Evolutionary conservation across 1,140 invertebrate species (phyloP).

Genomic region (Bombus confusus): DNA sequence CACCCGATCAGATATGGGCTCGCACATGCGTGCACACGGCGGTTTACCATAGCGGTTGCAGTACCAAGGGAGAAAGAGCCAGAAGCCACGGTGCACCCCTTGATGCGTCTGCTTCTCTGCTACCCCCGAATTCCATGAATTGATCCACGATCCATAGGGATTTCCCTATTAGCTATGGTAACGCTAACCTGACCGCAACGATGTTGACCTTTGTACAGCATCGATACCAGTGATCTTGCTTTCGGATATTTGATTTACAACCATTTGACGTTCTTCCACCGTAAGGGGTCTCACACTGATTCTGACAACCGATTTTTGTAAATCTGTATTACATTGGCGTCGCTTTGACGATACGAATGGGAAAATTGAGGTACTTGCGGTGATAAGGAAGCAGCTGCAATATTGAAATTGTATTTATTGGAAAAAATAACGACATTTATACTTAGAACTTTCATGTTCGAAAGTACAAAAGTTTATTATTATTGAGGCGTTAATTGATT

Average conservation of each 20-base stretch:
- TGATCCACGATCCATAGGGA: conserved; percentile 28
- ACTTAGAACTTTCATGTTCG: not conserved
- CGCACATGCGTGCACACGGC: conserved; percentile 54
- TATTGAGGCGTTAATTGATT: not conserved
- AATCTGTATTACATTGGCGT: too few species aligned
- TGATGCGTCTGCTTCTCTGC: not conserved
- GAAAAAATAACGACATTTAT: too few species aligned
- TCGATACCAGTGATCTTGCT: not conserved
- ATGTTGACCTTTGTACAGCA: conserved; percentile 7
- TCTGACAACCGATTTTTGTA: too few species aligned
- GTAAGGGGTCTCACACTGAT: too few species aligned
- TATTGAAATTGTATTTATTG: too few species aligned
- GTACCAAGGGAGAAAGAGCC: conserved; percentile 17
- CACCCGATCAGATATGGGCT: conserved; percentile 61
- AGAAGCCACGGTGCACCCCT: conserved; percentile 4
- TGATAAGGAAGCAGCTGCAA: too few species aligned
- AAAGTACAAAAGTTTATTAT: too few species aligned
- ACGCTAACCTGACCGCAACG: conserved; percentile 15
- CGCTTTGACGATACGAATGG: rapidly evolving
- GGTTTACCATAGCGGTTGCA: conserved; percentile 63
- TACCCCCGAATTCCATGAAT: conserved; percentile 35
- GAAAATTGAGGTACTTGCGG: too few species aligned
- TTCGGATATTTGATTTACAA: too few species aligned
- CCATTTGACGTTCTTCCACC: too few species aligned
- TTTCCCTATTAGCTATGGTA: conserved; percentile 49